These are phyloP conservation scores for Danionella cerebrum DNA, from an alignment of 2,113 vertebrate genomes.

Conservation along the genomic window DNA sequence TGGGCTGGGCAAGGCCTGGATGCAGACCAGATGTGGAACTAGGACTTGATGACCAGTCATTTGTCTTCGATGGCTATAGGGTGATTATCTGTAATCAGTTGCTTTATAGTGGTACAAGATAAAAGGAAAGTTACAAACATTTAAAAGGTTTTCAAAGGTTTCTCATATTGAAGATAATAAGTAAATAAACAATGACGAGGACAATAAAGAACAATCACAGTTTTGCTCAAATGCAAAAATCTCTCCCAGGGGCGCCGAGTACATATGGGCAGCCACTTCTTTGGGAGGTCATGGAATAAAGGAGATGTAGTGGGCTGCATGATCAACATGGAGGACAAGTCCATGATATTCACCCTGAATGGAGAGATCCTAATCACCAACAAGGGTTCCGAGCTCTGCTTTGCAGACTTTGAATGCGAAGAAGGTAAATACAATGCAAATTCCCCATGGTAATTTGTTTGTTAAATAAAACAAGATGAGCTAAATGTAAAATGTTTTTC, in stretches of 20 bases:
- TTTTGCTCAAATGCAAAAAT: not conserved
- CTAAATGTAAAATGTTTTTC: not conserved
- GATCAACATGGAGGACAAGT: constrained; percentile 96
- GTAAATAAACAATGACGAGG: too few species aligned
- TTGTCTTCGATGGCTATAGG: constrained; percentile 89
- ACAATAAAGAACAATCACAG: not conserved
- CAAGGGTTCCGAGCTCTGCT: constrained; percentile 93
- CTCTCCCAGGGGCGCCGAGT: constrained; percentile 79
- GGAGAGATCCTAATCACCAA: constrained; percentile 90
- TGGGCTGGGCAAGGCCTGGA: constrained; percentile 91
- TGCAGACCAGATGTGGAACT: constrained; percentile 84
- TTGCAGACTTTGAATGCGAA: constrained; percentile 86
- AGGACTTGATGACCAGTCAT: constrained; percentile 85
- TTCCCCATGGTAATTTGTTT: too few species aligned
- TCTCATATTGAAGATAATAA: too few species aligned
- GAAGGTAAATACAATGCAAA: constrained; percentile 70
- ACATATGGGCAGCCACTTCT: constrained; percentile 86
- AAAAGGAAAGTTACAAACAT: too few species aligned
- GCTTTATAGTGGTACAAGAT: not conserved
- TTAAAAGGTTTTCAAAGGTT: too few species aligned
- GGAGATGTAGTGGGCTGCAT: constrained; percentile 97
- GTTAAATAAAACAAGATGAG: too few species aligned
- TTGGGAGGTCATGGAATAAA: constrained; percentile 83
- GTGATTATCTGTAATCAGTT: constrained; percentile 60
- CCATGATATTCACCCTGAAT: constrained; percentile 97